phyloP scores from a whole-genome alignment of 1,140 invertebrate species.

The Solenopsis fugax region DNA sequence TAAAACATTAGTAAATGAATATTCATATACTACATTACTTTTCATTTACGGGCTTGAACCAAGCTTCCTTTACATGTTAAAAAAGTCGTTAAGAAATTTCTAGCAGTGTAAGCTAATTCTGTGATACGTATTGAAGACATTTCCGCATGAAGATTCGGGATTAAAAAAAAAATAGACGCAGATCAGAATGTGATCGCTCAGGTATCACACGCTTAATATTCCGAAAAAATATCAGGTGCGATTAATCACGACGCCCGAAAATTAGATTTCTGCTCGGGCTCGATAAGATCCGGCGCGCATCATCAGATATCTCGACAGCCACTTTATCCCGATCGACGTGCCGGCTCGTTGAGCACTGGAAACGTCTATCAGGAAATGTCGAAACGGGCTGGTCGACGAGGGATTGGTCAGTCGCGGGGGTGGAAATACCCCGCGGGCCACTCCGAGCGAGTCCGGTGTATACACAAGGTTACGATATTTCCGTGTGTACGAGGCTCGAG shows the following conservation, averaged over 20 bases:
- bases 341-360: conserved; percentile 69
- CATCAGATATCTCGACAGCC: conserved; percentile 74
- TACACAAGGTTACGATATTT: conserved; percentile 61
- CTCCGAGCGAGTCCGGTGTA: conserved; percentile 15
- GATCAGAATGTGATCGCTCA: conserved; percentile 11
- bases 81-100: no score
- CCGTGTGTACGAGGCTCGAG: conserved; percentile 11
- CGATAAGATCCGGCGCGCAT: conserved; percentile 70
- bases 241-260: conserved; percentile 68
- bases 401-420: conserved; percentile 68
- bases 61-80: no score
- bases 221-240: conserved; percentile 46
- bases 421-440: conserved; percentile 69
- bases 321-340: conserved; percentile 75
- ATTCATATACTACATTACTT: no score
- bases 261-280: conserved; percentile 62
- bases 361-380: conserved; percentile 76
- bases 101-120: background rate
- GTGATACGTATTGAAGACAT: background rate
- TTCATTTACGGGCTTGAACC: no score
- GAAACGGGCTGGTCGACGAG: conserved; percentile 64
- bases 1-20: no score
- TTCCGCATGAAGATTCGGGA: background rate
- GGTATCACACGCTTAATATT: conserved; percentile 38
- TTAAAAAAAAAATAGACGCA: background rate